Percentiles rank a stretch among this genome's conserved stretches.
Conservation (phyloP, 2,888 invertebrate genomes). For the Sinohyriopsis cumingii region DNA sequence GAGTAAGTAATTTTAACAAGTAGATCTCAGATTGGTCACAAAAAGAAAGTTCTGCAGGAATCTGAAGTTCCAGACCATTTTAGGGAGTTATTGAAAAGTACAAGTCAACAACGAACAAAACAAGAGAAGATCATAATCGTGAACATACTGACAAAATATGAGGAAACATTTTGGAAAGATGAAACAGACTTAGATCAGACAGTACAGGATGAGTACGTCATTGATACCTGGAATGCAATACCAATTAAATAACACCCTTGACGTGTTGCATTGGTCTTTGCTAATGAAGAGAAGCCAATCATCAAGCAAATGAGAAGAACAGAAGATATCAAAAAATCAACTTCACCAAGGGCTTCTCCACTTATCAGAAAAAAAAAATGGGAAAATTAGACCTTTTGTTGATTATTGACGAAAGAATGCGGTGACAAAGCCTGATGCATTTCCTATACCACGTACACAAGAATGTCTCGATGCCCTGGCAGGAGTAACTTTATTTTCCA, state of each 20-base stretch:
- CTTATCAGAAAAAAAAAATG: conserved; percentile 12
- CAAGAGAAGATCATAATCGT: too few species aligned
- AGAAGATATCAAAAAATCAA: conserved; percentile 8
- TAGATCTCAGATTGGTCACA: too few species aligned
- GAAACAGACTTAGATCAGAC: conserved; percentile 1
- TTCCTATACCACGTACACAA: conserved; percentile 22
- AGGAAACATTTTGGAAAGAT: too few species aligned
- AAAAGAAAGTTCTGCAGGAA: too few species aligned
- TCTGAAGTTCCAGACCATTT: too few species aligned
- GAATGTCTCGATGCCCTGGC: conserved; percentile 16
- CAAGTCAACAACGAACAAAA: too few species aligned
- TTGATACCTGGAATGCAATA: conserved; percentile 9
- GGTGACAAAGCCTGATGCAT: conserved; percentile 16
- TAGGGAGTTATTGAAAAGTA: too few species aligned
- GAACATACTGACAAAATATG: not conserved
- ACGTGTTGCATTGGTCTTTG: too few species aligned
- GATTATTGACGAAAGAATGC: conserved; percentile 18
- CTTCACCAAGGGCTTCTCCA: conserved; percentile 17
- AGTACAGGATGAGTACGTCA: conserved; percentile 9
- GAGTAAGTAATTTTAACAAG: too few species aligned
- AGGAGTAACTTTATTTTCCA: conserved; percentile 18
- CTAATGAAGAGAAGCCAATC: not conserved
- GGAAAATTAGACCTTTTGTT: conserved; percentile 17
- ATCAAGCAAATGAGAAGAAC: conserved; percentile 14
- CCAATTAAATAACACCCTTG: conserved; percentile 13